These are phyloP conservation scores for Mirza zaza DNA, from an alignment of 2,113 vertebrate species.

Conservation along the genomic window DNA sequence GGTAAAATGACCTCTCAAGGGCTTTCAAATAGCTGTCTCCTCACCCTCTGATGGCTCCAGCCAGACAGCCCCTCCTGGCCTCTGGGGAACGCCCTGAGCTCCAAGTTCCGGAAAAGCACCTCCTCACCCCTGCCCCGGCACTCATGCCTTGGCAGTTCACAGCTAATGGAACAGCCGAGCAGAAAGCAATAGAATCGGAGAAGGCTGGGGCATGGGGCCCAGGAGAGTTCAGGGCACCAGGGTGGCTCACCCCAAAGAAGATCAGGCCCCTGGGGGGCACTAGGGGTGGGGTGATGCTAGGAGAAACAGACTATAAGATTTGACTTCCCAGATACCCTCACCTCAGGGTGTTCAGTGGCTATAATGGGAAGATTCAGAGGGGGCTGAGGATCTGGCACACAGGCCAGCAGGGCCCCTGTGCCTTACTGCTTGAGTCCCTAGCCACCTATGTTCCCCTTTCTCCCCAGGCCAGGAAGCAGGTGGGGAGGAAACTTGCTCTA, in stretches of 20 bases:
- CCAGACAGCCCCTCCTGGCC: background rate
- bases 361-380: background rate
- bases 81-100: conserved; percentile 6
- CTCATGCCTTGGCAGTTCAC: background rate
- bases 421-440: background rate
- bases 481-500: background rate
- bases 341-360: background rate
- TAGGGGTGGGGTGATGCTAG: background rate
- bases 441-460: background rate
- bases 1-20: background rate
- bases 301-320: background rate
- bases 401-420: background rate
- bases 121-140: background rate
- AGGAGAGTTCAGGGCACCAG: background rate
- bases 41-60: background rate
- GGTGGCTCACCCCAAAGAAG: background rate
- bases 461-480: background rate
- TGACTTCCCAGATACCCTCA: background rate
- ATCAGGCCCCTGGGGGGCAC: background rate
- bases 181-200: background rate
- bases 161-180: conserved; percentile 16
- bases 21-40: background rate
- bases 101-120: background rate
- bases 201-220: background rate
- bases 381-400: background rate